Base-by-base conservation (phyloP, 2,113 vertebrate species). In the Lepisosteus oculatus region DNA sequence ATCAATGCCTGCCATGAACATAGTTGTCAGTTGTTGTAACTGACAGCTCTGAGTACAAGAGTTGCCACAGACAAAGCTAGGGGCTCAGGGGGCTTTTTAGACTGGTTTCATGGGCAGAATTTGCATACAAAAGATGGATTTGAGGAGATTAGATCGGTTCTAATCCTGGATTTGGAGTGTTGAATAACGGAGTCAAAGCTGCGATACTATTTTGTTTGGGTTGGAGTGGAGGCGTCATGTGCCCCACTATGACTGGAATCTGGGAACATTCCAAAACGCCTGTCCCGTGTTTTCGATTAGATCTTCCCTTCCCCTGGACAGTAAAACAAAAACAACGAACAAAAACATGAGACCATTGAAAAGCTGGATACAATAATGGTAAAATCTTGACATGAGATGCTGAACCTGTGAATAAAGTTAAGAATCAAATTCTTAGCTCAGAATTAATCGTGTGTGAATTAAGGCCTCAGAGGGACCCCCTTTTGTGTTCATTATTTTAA, bases 141-240 rank as follows among this genome's bases (percentile, higher is more conserved):
- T 72, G 29, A 29, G 45, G 78, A 73, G 81, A 87, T 84, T 86
- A 87, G 78, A 71, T 78, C 55, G 68, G 63, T 55, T 64, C 43
- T 87, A 82, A 89, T n/a, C 76, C 65, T 0, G 67, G 87, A 90
- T 92, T 90, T 90, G 68, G 61, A 54, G 67, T 79, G 81, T 84
- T 85, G 81, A 79, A 74, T 74, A 77, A 78, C 83, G 77, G 69
- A 69, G 74, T 42, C 45, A 57, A 74, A 79, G 76, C 65, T 70
- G 76, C 80, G 68, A 15, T 8, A 70, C 67, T 76, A 74, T 83
- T 87, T 74, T 76, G 71, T 75, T 83, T 65, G 76, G 79, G 67
- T 82, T 78, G 76, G 75, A 8, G 1, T 68, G 66, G 80, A 74
- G 29, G 6, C 77, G 82, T 89, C 79, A 82, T 78, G 79, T 76